Conservation (phyloP, 1,140 invertebrate species). For the Dolichoris vasculosae region DNA sequence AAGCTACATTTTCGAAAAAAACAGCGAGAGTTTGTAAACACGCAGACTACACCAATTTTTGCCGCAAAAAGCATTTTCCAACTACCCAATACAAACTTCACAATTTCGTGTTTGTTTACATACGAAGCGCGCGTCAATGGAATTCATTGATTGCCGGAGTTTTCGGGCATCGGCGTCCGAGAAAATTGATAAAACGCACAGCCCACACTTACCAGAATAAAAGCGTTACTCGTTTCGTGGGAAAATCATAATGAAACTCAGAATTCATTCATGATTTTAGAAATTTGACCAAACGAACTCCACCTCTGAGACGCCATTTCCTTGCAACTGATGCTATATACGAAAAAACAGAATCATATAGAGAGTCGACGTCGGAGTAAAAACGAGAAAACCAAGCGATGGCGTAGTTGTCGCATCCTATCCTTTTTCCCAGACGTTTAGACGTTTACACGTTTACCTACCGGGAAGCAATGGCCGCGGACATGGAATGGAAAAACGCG, state of each 20-base stretch:
- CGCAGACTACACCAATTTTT: conserved; percentile 38
- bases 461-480: not conserved
- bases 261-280: conserved; percentile 74
- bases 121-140: conserved; percentile 59
- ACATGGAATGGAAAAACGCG: not conserved
- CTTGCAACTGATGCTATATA: conserved; percentile 64
- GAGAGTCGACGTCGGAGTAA: not conserved
- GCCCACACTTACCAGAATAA: conserved; percentile 64
- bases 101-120: conserved; percentile 72
- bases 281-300: conserved; percentile 72
- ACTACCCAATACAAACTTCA: conserved; percentile 25
- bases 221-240: conserved; percentile 59
- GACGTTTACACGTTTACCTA: conserved; percentile 6
- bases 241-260: conserved; percentile 64
- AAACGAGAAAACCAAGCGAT: not conserved
- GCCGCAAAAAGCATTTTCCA: conserved; percentile 30
- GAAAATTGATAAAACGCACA: conserved; percentile 11
- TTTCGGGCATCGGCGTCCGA: not conserved
- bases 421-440: not conserved
- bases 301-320: conserved; percentile 74
- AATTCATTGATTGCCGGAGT: conserved; percentile 49
- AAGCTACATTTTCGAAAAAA: not conserved
- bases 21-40: conserved; percentile 39
- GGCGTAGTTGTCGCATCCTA: not conserved
- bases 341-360: conserved; percentile 26